A percentile compares a stretch with the other conserved stretches of the same genome.
These are phyloP conservation scores for Gallinago jamesoni DNA, from an alignment of 2,113 vertebrate genomes.

Conservation along the genomic window DNA sequence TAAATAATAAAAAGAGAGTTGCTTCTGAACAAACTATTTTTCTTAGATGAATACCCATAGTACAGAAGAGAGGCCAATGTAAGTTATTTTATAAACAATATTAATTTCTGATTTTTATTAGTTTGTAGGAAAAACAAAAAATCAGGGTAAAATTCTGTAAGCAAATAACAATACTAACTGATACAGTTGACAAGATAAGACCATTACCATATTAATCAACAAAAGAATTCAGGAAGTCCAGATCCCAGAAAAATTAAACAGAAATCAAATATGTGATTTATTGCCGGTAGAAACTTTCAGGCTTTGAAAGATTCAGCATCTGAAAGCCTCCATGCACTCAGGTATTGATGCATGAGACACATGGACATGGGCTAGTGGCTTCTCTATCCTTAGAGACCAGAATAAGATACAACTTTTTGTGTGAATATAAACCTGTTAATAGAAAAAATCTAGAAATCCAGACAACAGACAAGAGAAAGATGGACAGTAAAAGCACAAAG, in stretches of 20 bases:
- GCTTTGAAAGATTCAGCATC: not conserved
- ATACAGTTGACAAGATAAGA: not conserved
- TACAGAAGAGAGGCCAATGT: not conserved
- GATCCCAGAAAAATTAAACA: not conserved
- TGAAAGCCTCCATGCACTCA: not conserved
- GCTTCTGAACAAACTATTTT: not conserved
- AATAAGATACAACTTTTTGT: not conserved
- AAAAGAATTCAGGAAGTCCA: not conserved
- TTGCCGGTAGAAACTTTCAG: not conserved
- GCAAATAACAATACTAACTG: not conserved
- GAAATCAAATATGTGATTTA: not conserved
- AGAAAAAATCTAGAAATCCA: not conserved
- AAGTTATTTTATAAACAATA: not conserved
- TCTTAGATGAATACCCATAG: accelerated
- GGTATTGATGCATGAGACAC: not conserved
- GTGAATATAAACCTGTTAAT: not conserved
- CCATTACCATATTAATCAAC: not conserved
- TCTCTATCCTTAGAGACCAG: not conserved
- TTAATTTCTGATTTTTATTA: not conserved
- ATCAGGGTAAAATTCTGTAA: not conserved
- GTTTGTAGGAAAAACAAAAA: not conserved
- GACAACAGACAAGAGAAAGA: not conserved
- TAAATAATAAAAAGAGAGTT: not conserved
- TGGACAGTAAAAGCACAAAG: not conserved
- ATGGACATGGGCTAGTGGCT: not conserved